Evolutionary conservation across 2,888 invertebrate species (phyloP).

Genomic region (Ochropacha duplaris): DNA sequence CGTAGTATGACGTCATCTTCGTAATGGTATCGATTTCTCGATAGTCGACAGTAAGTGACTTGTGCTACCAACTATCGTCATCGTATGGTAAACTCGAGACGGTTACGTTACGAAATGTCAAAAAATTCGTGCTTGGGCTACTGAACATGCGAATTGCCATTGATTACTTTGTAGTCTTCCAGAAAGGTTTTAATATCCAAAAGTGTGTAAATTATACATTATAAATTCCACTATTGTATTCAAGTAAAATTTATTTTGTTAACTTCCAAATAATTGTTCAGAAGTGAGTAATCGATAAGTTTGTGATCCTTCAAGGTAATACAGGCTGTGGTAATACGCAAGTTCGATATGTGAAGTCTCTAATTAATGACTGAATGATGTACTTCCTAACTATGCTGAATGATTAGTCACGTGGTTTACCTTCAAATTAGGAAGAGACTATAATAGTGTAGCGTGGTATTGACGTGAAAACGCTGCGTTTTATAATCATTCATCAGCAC

Average conservation of each 20-base stretch:
- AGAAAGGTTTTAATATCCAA: no score
- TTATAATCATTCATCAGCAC: neutral
- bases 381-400: slow-evolving; percentile 1
- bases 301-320: neutral
- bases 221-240: neutral
- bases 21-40: no score
- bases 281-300: neutral
- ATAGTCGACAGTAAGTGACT: no score
- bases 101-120: no score
- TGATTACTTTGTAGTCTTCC: no score
- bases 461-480: neutral
- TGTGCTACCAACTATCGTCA: no score
- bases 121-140: no score
- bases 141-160: no score
- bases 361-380: slow-evolving; percentile 11
- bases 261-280: neutral
- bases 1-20: no score
- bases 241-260: no score
- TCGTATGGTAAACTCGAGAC: no score
- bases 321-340: no score
- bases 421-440: neutral
- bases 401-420: neutral
- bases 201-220: neutral
- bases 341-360: neutral
- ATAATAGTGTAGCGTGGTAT: neutral